Evolutionary conservation across 2,113 vertebrate genomes (phyloP), one percentile per base, ranked within the genome.

Genomic region (Calidris pugnax): DNA sequence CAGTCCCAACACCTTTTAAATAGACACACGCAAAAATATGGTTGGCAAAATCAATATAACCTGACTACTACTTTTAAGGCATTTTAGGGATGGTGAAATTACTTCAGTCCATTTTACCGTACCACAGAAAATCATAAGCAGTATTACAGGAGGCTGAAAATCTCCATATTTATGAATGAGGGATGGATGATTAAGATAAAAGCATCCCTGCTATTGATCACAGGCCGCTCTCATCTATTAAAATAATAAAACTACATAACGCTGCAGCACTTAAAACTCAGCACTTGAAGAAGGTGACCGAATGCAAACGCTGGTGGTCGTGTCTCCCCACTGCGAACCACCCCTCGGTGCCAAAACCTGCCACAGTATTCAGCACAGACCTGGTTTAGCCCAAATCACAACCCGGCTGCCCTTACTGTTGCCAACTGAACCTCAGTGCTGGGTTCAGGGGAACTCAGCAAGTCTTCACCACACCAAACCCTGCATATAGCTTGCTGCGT

Each of bases 161-260:
- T 96, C 89, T 93, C 91, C 89, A 48, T 96, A 97, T 90, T 97
- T 97, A 94, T 97, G 80, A 95, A 96, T 91, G 96, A 97, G 87
- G 90, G 80, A 91, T 57, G 77, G 95, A 93, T 97, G 94, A 95
- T 96, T 96, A 96, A 96, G 94, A 95, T 94, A 96, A 95, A 97
- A 97, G 94, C 95, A 97, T 93, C 89, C 64, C 86, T 91, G 94
- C 85, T 96, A 97, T 97, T 97, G 95, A 97, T 96, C 92, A 95
- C 24, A 33, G 84, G 47, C 89, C 67, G 90, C 60, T 96, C 92
- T 96, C 92, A 85, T 93, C 95, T 97, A 96, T 95, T 97, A 97
- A 94, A 96, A 96, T 96, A 97, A 95, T 96, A 96, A 94, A 96
- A 96, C 89, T 71, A 94, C 90, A 88, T 39, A 93, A 86, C 27